phyloP scores from a whole-genome alignment of 2,888 invertebrate genomes.

The Diachrysia chrysitis region DNA sequence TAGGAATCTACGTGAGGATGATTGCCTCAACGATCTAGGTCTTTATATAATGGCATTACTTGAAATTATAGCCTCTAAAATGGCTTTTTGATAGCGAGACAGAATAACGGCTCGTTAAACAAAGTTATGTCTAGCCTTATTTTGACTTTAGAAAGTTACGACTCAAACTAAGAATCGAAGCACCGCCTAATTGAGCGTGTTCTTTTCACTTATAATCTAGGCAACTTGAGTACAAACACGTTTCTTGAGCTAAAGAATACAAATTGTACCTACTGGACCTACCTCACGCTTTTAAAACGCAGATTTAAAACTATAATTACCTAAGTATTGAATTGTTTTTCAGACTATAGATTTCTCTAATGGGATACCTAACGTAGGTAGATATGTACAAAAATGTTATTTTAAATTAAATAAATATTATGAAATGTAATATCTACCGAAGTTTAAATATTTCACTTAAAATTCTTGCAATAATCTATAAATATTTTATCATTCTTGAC shows the following conservation, averaged over 20 bases:
- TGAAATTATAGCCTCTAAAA: not conserved
- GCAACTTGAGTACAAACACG: conserved; percentile 3
- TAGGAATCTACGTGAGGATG: conserved; percentile 3
- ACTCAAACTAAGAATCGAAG: conserved; percentile 15
- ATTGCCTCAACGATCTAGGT: conserved; percentile 1
- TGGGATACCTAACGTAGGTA: not conserved
- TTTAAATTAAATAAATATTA: too few relatives aligned
- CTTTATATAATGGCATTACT: not conserved
- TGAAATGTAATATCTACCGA: not conserved
- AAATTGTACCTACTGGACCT: not conserved
- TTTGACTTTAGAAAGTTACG: conserved; percentile 48
- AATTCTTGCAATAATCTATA: not conserved
- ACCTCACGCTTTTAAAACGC: conserved; percentile 3
- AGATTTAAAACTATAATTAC: too few relatives aligned
- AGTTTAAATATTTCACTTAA: not conserved
- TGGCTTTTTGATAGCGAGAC: conserved; percentile 12
- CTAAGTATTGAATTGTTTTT: not conserved
- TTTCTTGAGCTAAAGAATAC: not conserved
- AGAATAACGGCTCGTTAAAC: conserved; percentile 11
- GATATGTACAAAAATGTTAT: too few relatives aligned
- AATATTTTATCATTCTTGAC: not conserved
- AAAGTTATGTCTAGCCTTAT: conserved; percentile 20
- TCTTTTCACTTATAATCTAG: conserved; percentile 5
- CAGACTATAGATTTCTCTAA: not conserved
- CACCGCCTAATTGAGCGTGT: conserved; percentile 13